Evolutionary conservation across 2,113 vertebrate species (phyloP).

Genomic region (Oxyruncus cristatus): DNA sequence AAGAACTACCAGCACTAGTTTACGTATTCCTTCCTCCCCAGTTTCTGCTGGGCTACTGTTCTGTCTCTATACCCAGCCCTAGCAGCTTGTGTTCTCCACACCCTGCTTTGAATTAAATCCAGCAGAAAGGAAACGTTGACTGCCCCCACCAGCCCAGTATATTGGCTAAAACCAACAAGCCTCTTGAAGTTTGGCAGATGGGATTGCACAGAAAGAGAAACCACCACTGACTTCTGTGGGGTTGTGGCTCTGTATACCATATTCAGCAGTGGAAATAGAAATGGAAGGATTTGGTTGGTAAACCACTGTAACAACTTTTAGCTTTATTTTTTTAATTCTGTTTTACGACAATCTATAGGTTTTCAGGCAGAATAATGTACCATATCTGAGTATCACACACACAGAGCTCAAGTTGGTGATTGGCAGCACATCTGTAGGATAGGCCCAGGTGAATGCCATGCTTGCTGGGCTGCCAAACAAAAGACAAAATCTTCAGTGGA

Average conservation of each 20-base stretch:
- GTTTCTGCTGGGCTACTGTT: background rate
- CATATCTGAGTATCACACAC: background rate
- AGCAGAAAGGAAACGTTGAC: background rate
- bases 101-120: background rate
- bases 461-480: background rate
- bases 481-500: background rate
- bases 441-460: background rate
- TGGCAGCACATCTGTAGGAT: background rate
- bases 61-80: background rate
- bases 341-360: background rate
- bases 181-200: background rate
- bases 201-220: background rate
- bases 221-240: background rate
- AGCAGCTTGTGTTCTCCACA: background rate
- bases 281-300: background rate
- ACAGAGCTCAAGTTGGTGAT: background rate
- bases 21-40: background rate
- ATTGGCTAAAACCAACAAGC: background rate
- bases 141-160: rapidly evolving
- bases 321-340: background rate
- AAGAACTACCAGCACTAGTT: background rate
- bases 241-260: background rate
- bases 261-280: background rate
- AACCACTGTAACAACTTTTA: background rate
- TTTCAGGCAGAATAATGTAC: background rate